phyloP scores from a whole-genome alignment of 2,797 vertebrate species.

The Artibeus jamaicensis region DNA sequence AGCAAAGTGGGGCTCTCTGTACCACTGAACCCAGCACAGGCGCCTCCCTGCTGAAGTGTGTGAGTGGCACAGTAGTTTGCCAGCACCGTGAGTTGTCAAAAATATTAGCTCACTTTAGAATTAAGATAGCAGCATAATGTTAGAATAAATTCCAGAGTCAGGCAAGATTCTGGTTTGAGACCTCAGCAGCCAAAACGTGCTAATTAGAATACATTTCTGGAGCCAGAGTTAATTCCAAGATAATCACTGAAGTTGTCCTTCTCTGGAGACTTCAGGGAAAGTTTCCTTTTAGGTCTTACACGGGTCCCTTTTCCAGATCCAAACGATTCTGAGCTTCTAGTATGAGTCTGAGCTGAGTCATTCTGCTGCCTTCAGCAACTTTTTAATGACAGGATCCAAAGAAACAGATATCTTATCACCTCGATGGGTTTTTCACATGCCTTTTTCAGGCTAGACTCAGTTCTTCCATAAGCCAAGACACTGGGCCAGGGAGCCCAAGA shows the following conservation, averaged over 20 bases:
- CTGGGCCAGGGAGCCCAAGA: background rate
- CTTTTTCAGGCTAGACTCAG: background rate
- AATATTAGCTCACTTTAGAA: slow-evolving; percentile 26
- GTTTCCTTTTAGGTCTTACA: background rate
- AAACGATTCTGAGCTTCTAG: background rate
- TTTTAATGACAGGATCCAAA: background rate
- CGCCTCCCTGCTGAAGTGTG: background rate
- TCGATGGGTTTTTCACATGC: background rate
- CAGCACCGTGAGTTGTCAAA: background rate
- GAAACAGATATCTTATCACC: background rate
- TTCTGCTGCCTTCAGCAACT: background rate
- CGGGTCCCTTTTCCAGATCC: background rate
- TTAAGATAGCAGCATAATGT: slow-evolving; percentile 39
- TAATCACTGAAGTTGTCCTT: background rate
- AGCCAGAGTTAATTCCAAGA: background rate
- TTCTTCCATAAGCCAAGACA: background rate
- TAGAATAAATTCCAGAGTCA: slow-evolving; percentile 28
- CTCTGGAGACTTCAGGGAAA: background rate
- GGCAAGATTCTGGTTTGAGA: background rate
- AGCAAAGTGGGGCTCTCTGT: background rate
- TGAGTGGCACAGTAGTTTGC: background rate
- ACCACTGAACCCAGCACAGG: background rate
- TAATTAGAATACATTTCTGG: background rate
- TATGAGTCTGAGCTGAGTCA: background rate
- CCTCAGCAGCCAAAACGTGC: background rate